Evolutionary conservation across 2,113 vertebrate species (phyloP).

Genomic region (Phrynosoma platyrhinos): DNA sequence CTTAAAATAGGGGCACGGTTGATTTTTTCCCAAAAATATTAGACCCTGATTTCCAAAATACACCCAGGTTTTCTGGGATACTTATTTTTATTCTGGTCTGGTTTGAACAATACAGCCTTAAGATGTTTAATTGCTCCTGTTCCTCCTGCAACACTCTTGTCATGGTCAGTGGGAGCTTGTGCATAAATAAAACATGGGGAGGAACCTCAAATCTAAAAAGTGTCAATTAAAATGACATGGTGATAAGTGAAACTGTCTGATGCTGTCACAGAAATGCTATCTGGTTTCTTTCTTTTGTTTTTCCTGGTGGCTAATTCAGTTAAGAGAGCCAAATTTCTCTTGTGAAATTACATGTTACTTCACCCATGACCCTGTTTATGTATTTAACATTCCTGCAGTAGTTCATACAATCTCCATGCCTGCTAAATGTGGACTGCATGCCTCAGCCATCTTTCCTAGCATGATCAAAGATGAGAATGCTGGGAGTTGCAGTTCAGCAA

Average conservation of each 20-base stretch:
- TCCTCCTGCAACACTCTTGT: conserved; percentile 44
- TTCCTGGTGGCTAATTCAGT: neutral
- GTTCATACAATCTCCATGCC: neutral
- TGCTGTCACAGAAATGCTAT: conserved; percentile 33
- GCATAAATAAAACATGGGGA: neutral
- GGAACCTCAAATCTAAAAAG: neutral
- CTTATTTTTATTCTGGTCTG: conserved; percentile 48
- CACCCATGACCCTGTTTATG: neutral
- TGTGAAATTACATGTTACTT: conserved; percentile 10
- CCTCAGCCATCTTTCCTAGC: too few species aligned
- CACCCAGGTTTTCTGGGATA: conserved; percentile 50
- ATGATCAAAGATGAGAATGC: too few species aligned
- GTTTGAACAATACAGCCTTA: conserved; percentile 72
- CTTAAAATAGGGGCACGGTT: conserved; percentile 42
- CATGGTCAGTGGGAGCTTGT: conserved; percentile 52
- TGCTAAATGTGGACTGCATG: neutral
- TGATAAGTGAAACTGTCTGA: conserved; percentile 57
- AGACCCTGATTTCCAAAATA: conserved; percentile 60
- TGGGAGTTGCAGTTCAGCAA: too few species aligned
- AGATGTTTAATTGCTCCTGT: conserved; percentile 61
- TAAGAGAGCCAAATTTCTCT: conserved; percentile 37
- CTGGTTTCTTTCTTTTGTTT: neutral
- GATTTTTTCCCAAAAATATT: conserved; percentile 22
- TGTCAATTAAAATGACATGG: conserved; percentile 41
- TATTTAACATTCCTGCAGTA: neutral